Conservation (phyloP, 2,113 vertebrate genomes). For the Rhea americana region DNA sequence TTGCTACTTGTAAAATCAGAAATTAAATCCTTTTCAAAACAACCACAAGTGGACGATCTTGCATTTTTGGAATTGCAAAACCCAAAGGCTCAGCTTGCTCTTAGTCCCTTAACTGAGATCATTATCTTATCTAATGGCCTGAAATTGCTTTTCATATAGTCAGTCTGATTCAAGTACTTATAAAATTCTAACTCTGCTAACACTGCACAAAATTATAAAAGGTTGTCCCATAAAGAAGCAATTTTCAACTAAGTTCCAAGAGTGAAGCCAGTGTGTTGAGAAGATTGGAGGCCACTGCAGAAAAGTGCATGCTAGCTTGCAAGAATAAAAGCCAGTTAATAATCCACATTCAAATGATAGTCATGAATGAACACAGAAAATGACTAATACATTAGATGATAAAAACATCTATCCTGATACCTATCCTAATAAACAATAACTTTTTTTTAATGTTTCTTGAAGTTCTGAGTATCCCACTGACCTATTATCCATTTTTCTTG, state of each 20-base stretch:
- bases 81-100: neutral
- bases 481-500: neutral
- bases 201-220: constrained; percentile 3
- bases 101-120: constrained; percentile 10
- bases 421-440: neutral
- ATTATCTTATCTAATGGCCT: constrained; percentile 43
- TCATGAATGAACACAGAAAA: neutral
- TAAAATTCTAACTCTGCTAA: constrained; percentile 28
- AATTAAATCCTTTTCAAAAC: constrained; percentile 47
- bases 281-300: neutral
- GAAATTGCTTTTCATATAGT: constrained; percentile 37
- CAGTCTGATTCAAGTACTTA: neutral
- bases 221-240: neutral
- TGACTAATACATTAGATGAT: neutral
- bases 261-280: neutral
- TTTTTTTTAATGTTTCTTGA: neutral
- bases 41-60: constrained; percentile 1
- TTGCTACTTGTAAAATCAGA: constrained; percentile 21
- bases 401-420: neutral
- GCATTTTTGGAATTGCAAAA: constrained; percentile 38
- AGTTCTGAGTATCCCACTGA: neutral
- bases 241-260: constrained; percentile 11
- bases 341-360: neutral
- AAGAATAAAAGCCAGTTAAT: neutral
- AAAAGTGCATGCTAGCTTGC: neutral